Evolutionary conservation across 2,888 invertebrate species (phyloP), one percentile per base, ranked within the genome.

Genomic region (Aquatica leii): DNA sequence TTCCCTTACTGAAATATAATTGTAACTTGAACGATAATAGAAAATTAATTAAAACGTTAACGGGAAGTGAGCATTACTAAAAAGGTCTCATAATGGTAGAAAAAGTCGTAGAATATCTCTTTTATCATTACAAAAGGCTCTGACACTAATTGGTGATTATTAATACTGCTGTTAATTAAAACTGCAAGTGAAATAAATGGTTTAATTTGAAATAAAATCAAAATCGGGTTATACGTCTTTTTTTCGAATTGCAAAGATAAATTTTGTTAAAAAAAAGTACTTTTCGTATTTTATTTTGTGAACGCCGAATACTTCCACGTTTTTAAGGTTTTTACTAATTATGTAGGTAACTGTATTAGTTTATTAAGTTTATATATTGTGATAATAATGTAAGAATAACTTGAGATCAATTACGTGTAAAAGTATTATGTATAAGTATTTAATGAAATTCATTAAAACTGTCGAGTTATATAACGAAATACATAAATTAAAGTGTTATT

Each of bases 331-430:
- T 24, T 24, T 24, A 24, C 24, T 40, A 40, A 12, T 12, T 40
- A 3, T 11, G 8, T 9, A 34, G 54, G 58, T 54, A 58, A 49
- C 40, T 48, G 43, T 54, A 63, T 59, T 54, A 41, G 54, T 40
- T 56, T 40, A 53, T 58, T 63, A 48, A 49, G 52, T 63, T 57
- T 63, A 59, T 63, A 63, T 63, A 63, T 63, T 63, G 63, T 63
- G 63, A 63, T 63, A 63, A 63, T 63, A 63, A 63, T 53, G 41
- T 63, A 63, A 63, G 63, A 58, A 43, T 61, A 61, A 55, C 37
- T 63, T 53, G 59, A 63, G 59, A 63, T 63, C 63, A 63, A 63
- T 63, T 63, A 63, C 58, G 54, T 63, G 63, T 63, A 63, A 58
- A 59, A 63, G 62, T 63, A 63, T 63, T 63, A 59, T 63, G 63